Evolutionary conservation across 2,797 vertebrate species (phyloP).

Genomic region (Lacerta agilis): DNA sequence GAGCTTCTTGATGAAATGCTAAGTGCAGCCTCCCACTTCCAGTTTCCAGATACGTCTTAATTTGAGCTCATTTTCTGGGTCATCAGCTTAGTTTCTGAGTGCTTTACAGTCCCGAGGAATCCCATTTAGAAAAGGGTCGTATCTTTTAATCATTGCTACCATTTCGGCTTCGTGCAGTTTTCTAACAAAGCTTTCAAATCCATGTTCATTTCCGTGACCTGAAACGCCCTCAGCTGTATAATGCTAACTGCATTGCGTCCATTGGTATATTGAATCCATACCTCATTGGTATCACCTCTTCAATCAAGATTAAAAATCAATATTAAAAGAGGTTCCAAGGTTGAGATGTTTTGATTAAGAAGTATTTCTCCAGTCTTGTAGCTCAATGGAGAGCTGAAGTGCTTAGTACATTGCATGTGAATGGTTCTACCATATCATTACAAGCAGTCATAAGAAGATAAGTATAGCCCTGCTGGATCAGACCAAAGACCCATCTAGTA

Average conservation of each 20-base stretch:
- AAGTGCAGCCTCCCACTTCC: background rate
- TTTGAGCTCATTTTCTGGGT: conserved; percentile 53
- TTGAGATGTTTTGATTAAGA: background rate
- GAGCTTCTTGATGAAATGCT: background rate
- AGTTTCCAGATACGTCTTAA: conserved; percentile 53
- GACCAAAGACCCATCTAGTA: background rate
- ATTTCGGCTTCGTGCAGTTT: conserved; percentile 2
- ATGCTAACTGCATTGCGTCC: background rate
- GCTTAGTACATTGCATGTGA: background rate
- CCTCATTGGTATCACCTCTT: background rate
- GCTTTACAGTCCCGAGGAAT: conserved; percentile 50
- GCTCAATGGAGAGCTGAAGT: background rate
- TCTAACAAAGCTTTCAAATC: background rate
- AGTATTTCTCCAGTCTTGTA: background rate
- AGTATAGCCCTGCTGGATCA: background rate
- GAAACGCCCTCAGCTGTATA: conserved; percentile 16
- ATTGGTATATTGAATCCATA: conserved; percentile 9
- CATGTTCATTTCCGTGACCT: conserved; percentile 22
- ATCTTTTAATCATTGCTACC: conserved; percentile 35
- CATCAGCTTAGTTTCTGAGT: conserved; percentile 50
- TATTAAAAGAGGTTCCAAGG: conserved; percentile 1
- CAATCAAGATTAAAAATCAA: conserved; percentile 1
- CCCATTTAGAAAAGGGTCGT: conserved; percentile 24
- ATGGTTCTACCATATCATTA: background rate
- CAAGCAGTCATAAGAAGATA: background rate